Evolutionary conservation across 64 coral and sea anemone genomes (phyloP).

Genomic region (Hydrozoanthus tunicans): DNA sequence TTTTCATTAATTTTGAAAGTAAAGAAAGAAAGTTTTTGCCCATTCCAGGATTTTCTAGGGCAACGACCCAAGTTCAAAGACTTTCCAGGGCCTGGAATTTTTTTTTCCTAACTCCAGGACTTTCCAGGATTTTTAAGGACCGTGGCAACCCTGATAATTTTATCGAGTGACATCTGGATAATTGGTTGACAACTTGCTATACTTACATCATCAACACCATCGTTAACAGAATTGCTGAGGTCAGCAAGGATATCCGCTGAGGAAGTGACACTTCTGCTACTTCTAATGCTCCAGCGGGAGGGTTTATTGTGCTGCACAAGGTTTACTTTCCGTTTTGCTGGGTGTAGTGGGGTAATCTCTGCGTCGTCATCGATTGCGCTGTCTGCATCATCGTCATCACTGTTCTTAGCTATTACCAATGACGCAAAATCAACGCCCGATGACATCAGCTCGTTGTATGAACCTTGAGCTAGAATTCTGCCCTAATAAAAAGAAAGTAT

Average conservation of each 20-base stretch:
- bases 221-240: constrained; percentile 10
- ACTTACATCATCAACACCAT: constrained; percentile 44
- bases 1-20: too few relatives aligned
- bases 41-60: too few relatives aligned
- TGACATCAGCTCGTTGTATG: constrained; percentile 68
- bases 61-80: too few relatives aligned
- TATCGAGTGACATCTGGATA: too few relatives aligned
- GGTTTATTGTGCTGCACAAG: constrained; percentile 20
- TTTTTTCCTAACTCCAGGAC: too few relatives aligned
- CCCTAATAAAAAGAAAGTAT: constrained; percentile 37
- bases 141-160: too few relatives aligned
- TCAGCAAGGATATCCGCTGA: constrained; percentile 65
- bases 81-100: too few relatives aligned
- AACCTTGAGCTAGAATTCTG: constrained; percentile 56
- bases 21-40: too few relatives aligned
- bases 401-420: constrained; percentile 48
- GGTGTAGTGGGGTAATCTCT: constrained; percentile 37
- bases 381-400: constrained; percentile 65
- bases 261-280: constrained; percentile 64
- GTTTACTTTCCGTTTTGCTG: background rate
- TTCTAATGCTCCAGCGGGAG: constrained; percentile 35
- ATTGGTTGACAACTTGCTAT: background rate
- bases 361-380: constrained; percentile 88
- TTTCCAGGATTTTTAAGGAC: too few relatives aligned
- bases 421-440: constrained; percentile 76